Base-by-base conservation (phyloP, 2,888 invertebrate genomes). In the Amblyjoppa proteus region DNA sequence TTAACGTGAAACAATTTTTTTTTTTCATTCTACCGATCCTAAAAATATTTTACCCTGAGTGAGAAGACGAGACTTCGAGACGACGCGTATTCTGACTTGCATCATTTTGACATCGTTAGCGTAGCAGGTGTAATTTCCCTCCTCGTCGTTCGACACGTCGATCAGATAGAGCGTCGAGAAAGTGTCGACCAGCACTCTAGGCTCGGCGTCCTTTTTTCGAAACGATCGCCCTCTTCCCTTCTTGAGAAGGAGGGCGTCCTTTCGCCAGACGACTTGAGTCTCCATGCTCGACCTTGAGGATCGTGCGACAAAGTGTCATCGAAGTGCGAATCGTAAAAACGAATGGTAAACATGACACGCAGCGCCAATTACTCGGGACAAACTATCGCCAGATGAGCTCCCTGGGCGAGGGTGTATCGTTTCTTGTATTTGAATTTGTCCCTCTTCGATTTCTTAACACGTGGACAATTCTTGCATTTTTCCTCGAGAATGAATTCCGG, bases 81-180 rank as follows among this genome's bases (percentile, higher is more conserved):
- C 94, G 0, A 96, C 94, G 89, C 93, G 94, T 56, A 96, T 91
- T 81, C 93, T 93, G 80, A 95, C 94, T 91, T 95, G 95, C 92
- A 96, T 94, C 94, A 95, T 95, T 87, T 94, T 94, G 56, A 94
- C 95, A 81, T 96, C 96, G 92, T 96, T 95, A 7, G 96, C 96
- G 82, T 94, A 94, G 92, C 97, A 97, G 0, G 95, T 95, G 91
- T 97, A 97, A 90, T 95, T 95, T 13, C 97, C 97, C 84, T 96
- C 95, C 92, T 97, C 97, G 0, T 95, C 94, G 87, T 94, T 94
- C 16, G 95, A 95, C 0, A 97, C 95, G 82, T 95, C 95, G 87
- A 95, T 93, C 61, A 96, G 93, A 90, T 96, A 95, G 34, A 96
- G 91, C 1, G 95, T 95, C 58, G 95, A 95, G 88, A 95, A 95